Percentiles rank a stretch among this genome's conserved stretches.
Evolutionary conservation across 1,140 invertebrate genomes (phyloP).

Genomic region (Delia radicum): DNA sequence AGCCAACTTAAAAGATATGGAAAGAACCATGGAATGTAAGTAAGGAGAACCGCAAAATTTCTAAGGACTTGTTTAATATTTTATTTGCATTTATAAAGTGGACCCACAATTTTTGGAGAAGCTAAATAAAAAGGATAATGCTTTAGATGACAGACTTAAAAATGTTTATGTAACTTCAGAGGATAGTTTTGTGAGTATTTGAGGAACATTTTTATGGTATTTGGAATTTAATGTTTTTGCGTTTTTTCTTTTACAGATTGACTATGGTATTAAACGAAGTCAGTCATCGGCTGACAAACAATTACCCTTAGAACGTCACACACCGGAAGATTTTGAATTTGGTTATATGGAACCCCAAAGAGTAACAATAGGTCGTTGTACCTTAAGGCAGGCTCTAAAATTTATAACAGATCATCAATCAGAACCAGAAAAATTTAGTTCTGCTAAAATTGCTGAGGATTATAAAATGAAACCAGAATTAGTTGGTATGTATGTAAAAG

Average conservation of each 20-base stretch:
- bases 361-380: slow-evolving; percentile 58
- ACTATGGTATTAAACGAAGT: slow-evolving; percentile 29
- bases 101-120: slow-evolving; percentile 63
- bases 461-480: slow-evolving; percentile 67
- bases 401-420: slow-evolving; percentile 65
- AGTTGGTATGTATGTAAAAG: slow-evolving; percentile 54
- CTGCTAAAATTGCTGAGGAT: slow-evolving; percentile 63
- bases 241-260: slow-evolving; percentile 30
- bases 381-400: slow-evolving; percentile 59
- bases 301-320: slow-evolving; percentile 47
- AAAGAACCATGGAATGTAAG: slow-evolving; percentile 63
- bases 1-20: slow-evolving; percentile 62
- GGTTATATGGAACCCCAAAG: slow-evolving; percentile 61
- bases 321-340: slow-evolving; percentile 57
- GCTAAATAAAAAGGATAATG: slow-evolving; percentile 61
- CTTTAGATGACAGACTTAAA: slow-evolving; percentile 64
- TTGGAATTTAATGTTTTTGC: background rate
- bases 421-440: slow-evolving; percentile 61
- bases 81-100: slow-evolving; percentile 51
- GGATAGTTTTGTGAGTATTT: slow-evolving; percentile 54
- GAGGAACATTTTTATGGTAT: background rate
- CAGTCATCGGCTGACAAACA: slow-evolving; percentile 29
- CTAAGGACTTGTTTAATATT: background rate
- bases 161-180: slow-evolving; percentile 69
- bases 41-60: slow-evolving; percentile 24